A percentile compares a stretch with the other conserved stretches of the same genome.
Conservation (phyloP, 2,113 vertebrate genomes). For the Arothron firmamentum region DNA sequence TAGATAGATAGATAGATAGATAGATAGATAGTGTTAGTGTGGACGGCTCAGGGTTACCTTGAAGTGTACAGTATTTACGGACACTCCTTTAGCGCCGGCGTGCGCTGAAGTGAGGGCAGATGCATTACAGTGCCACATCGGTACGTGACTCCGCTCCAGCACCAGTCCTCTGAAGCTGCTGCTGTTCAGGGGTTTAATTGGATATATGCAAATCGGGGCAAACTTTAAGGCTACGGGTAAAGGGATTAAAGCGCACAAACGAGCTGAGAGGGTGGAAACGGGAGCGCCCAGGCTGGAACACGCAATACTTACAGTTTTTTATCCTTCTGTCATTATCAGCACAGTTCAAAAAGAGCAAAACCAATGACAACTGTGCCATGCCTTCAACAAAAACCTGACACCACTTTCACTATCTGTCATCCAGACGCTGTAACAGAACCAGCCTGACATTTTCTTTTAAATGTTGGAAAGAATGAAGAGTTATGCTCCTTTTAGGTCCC, state of each 20-base stretch:
- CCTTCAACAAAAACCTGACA: not conserved
- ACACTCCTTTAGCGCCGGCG: slow-evolving; percentile 20
- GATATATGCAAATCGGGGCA: slow-evolving; percentile 67
- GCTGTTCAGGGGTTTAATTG: slow-evolving; percentile 59
- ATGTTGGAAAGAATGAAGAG: not conserved
- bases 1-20: too few relatives aligned
- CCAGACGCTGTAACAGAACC: not conserved
- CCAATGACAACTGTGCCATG: slow-evolving; percentile 2
- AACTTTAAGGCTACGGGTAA: slow-evolving; percentile 49
- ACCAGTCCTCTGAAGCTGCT: slow-evolving; percentile 43
- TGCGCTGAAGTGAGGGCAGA: slow-evolving; percentile 37
- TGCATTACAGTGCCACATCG: slow-evolving; percentile 36
- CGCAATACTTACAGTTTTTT: slow-evolving; percentile 2
- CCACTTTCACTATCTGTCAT: not conserved
- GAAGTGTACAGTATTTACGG: not conserved
- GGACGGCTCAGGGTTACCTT: too few relatives aligned
- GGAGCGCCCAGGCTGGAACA: not conserved
- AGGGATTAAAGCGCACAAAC: slow-evolving; percentile 57
- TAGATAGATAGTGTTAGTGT: too few relatives aligned
- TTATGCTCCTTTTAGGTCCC: not conserved
- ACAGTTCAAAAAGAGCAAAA: slow-evolving; percentile 29
- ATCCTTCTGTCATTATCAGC: slow-evolving; percentile 34
- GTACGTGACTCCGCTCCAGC: slow-evolving; percentile 23
- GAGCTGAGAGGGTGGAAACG: slow-evolving; percentile 26
- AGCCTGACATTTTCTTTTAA: not conserved